A percentile compares a stretch with the other conserved stretches of the same genome.
Conservation (phyloP, 2,888 invertebrate genomes). For the Tipula lateralis region DNA sequence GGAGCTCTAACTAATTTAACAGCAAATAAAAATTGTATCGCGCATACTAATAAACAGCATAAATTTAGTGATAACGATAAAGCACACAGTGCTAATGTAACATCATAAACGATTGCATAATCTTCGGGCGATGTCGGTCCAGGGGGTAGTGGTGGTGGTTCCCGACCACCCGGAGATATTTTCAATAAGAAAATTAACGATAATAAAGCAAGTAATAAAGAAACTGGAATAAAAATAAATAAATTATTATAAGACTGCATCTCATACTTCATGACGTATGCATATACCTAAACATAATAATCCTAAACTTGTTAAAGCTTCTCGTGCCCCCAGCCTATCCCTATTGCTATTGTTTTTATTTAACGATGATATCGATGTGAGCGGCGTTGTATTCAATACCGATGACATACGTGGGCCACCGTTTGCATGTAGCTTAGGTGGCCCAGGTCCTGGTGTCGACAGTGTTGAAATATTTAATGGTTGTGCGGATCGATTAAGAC, state of each 20-base stretch:
- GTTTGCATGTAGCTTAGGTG: slow-evolving; percentile 40
- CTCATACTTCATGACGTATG: not conserved
- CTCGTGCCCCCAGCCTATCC: slow-evolving; percentile 61
- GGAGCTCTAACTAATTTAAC: slow-evolving; percentile 85
- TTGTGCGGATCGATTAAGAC: slow-evolving; percentile 51
- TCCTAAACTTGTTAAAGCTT: slow-evolving; percentile 80
- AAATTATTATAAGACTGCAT: not conserved
- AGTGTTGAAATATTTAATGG: slow-evolving; percentile 64
- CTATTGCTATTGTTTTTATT: slow-evolving; percentile 38
- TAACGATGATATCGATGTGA: slow-evolving; percentile 41
- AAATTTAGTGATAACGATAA: slow-evolving; percentile 82
- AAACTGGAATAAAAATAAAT: slow-evolving; percentile 52
- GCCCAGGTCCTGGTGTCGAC: slow-evolving; percentile 37
- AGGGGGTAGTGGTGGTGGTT: slow-evolving; percentile 43
- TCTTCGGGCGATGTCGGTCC: slow-evolving; percentile 64
- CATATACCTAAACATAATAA: slow-evolving; percentile 64
- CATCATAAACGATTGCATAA: slow-evolving; percentile 85
- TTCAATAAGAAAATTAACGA: slow-evolving; percentile 80
- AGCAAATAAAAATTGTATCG: slow-evolving; percentile 89
- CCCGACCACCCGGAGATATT: slow-evolving; percentile 62
- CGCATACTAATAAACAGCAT: slow-evolving; percentile 87
- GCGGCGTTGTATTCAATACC: slow-evolving; percentile 40
- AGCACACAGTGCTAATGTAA: slow-evolving; percentile 83
- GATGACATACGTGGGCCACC: slow-evolving; percentile 49
- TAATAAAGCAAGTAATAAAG: slow-evolving; percentile 73